Percentiles rank a stretch among this genome's conserved stretches.
Conservation (phyloP, 2,797 vertebrate genomes). For the Schizopygopsis malacanthus region DNA sequence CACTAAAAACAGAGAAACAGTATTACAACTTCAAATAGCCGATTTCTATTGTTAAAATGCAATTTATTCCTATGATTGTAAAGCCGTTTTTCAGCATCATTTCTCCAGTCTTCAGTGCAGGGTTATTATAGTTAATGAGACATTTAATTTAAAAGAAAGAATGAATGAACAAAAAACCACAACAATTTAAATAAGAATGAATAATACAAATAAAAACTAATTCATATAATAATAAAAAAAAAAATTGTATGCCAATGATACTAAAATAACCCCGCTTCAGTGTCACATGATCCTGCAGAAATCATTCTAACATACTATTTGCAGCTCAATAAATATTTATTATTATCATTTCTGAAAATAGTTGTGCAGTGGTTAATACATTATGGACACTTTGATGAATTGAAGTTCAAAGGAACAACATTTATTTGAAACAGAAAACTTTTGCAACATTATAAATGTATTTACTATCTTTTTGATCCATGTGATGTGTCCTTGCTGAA, state of each 20-base stretch:
- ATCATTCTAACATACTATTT: background rate
- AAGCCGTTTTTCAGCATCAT: background rate
- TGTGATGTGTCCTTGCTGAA: background rate
- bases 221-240: background rate
- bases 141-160: background rate
- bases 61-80: background rate
- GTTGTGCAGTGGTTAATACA: background rate
- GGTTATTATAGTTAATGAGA: background rate
- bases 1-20: background rate
- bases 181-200: background rate
- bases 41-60: background rate
- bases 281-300: background rate
- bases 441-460: background rate
- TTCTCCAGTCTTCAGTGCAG: background rate
- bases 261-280: background rate
- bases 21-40: background rate
- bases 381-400: background rate
- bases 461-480: background rate
- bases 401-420: background rate
- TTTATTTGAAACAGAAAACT: background rate
- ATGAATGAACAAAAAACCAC: background rate
- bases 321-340: background rate
- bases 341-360: background rate
- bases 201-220: background rate
- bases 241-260: background rate